These are phyloP conservation scores for Slavum lentiscoides DNA, from an alignment of 2,888 invertebrate genomes.

Conservation along the genomic window DNA sequence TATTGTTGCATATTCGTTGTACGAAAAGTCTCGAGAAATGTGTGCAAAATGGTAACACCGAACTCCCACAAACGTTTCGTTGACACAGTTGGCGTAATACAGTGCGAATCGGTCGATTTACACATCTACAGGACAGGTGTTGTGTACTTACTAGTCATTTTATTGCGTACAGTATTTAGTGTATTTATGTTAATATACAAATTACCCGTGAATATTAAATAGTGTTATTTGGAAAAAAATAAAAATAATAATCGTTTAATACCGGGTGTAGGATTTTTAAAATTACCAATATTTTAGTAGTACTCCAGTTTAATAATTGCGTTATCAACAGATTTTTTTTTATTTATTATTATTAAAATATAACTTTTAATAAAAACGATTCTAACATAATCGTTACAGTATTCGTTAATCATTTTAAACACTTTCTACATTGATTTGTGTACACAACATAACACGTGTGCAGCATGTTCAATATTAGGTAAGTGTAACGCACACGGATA, in stretches of 20 bases:
- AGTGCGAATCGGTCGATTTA: slow-evolving; percentile 32
- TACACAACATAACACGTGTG: too few relatives aligned
- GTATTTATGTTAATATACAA: slow-evolving; percentile 26
- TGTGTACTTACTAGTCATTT: not conserved
- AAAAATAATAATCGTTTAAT: not conserved
- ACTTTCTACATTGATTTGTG: too few relatives aligned
- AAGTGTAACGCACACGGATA: too few relatives aligned
- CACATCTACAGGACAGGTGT: slow-evolving; percentile 34
- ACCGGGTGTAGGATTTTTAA: not conserved
- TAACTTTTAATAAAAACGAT: too few relatives aligned
- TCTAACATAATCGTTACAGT: too few relatives aligned
- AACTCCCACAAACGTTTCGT: slow-evolving; percentile 22
- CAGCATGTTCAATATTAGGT: too few relatives aligned
- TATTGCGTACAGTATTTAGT: slow-evolving; percentile 2
- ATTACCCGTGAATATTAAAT: slow-evolving; percentile 30
- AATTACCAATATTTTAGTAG: too few relatives aligned
- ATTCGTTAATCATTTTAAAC: too few relatives aligned
- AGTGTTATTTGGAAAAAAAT: not conserved
- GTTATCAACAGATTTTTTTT: too few relatives aligned
- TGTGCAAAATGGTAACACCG: slow-evolving; percentile 29
- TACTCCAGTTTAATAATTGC: too few relatives aligned
- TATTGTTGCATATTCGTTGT: not conserved
- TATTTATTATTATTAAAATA: too few relatives aligned
- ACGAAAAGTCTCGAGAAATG: slow-evolving; percentile 37
- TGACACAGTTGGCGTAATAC: slow-evolving; percentile 40